Evolutionary conservation across 1,140 invertebrate genomes (phyloP).

Genomic region (Subanguina moxae): DNA sequence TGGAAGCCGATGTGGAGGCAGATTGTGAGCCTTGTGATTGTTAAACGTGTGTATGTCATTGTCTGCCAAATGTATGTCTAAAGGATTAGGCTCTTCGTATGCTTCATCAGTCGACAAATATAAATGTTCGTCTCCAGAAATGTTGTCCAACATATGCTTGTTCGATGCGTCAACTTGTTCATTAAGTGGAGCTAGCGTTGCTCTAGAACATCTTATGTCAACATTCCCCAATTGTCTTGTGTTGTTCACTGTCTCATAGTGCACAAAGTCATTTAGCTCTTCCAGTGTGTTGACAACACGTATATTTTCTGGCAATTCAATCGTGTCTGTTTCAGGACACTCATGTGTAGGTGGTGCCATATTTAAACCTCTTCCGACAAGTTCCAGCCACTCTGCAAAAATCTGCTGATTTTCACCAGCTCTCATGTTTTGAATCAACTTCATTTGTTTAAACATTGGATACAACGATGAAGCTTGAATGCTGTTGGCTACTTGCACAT

Average conservation of each 20-base stretch:
- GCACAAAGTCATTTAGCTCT: constrained; percentile 2
- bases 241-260: not conserved
- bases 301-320: not conserved
- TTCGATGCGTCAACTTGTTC: not conserved
- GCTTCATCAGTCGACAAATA: not conserved
- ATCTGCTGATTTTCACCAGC: not conserved
- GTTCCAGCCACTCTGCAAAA: not conserved
- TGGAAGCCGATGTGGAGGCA: constrained; percentile 14
- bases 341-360: not conserved
- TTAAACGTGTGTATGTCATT: constrained; percentile 8
- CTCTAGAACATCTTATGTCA: not conserved
- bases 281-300: not conserved
- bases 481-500: not conserved
- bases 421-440: constrained; percentile 3
- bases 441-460: not conserved
- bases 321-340: not conserved
- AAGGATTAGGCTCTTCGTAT: not conserved
- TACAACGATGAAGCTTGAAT: not conserved
- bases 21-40: not conserved
- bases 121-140: not conserved
- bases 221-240: not conserved
- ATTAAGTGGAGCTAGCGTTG: not conserved
- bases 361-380: not conserved
- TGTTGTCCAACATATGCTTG: not conserved
- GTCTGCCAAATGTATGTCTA: constrained; percentile 6